phyloP scores from a whole-genome alignment of 53 echinoderm and acorn worm genomes.

The Antedon mediterranea region DNA sequence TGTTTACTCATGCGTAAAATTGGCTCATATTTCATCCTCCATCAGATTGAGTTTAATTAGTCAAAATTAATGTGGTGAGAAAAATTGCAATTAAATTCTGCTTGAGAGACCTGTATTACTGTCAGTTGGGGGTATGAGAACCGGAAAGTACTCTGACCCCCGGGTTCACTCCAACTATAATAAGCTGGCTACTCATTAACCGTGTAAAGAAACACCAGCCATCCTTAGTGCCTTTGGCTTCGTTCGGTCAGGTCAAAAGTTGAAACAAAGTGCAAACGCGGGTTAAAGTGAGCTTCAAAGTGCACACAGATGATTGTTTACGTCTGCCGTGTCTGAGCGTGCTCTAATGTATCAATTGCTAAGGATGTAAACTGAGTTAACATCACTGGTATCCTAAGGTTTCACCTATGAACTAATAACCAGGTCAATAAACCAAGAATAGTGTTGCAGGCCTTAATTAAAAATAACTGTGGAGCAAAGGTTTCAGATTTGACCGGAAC shows the following conservation, averaged over 20 bases:
- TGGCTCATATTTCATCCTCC: not conserved
- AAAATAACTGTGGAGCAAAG: not conserved
- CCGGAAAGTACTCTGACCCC: not conserved
- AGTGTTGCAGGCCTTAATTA: not conserved
- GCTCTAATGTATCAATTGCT: not conserved
- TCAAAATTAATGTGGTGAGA: not conserved
- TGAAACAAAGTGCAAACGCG: not conserved
- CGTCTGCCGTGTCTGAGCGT: not conserved
- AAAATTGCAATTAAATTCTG: not conserved
- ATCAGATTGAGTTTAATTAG: not conserved
- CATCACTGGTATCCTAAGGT: not conserved
- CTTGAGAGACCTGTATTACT: not conserved
- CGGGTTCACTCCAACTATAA: not conserved
- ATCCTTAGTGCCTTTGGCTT: not conserved
- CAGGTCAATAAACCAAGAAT: not conserved
- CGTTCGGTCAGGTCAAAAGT: not conserved
- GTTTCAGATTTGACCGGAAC: not conserved
- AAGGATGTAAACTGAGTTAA: not conserved
- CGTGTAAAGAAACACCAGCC: not conserved
- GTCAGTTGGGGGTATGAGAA: not conserved
- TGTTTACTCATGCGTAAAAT: not conserved
- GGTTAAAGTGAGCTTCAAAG: not conserved
- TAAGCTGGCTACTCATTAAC: not conserved
- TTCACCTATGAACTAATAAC: not conserved
- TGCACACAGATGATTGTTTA: not conserved